phyloP scores from a whole-genome alignment of 1,140 invertebrate species.

The Macrobrachium rosenbergii region DNA sequence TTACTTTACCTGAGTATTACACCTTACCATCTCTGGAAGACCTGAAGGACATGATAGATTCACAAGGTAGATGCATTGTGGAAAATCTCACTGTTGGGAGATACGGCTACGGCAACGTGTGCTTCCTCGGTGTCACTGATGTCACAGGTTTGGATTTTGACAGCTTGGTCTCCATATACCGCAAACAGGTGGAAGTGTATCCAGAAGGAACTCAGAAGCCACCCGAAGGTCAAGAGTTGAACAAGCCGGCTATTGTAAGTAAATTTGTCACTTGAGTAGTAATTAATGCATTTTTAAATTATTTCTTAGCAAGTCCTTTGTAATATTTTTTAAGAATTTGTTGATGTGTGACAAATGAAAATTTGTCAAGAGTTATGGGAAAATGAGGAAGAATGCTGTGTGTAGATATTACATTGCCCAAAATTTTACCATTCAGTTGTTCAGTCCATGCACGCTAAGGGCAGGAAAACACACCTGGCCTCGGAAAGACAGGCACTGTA shows the following conservation, averaged over 20 bases:
- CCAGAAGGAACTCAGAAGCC: conserved; percentile 80
- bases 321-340: too few relatives aligned
- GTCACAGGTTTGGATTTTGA: conserved; percentile 92
- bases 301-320: background rate
- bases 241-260: conserved; percentile 86
- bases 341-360: too few relatives aligned
- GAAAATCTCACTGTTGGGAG: conserved; percentile 93
- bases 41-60: conserved; percentile 73
- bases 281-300: background rate
- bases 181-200: conserved; percentile 79
- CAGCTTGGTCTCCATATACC: conserved; percentile 79
- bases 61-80: conserved; percentile 80
- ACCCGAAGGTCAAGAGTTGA: conserved; percentile 87
- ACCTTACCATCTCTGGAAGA: conserved; percentile 86
- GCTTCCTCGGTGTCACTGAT: conserved; percentile 88
- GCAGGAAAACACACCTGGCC: too few relatives aligned
- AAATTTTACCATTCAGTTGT: too few relatives aligned
- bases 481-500: too few relatives aligned
- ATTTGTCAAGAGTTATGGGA: too few relatives aligned
- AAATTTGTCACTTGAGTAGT: background rate
- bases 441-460: too few relatives aligned
- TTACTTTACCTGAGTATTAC: conserved; percentile 84
- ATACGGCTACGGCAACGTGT: conserved; percentile 92
- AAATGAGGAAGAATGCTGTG: too few relatives aligned
- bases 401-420: too few relatives aligned